A percentile compares a stretch with the other conserved stretches of the same genome.
Evolutionary conservation across 2,888 invertebrate species (phyloP).

Genomic region (Trissoscelio sp.): DNA sequence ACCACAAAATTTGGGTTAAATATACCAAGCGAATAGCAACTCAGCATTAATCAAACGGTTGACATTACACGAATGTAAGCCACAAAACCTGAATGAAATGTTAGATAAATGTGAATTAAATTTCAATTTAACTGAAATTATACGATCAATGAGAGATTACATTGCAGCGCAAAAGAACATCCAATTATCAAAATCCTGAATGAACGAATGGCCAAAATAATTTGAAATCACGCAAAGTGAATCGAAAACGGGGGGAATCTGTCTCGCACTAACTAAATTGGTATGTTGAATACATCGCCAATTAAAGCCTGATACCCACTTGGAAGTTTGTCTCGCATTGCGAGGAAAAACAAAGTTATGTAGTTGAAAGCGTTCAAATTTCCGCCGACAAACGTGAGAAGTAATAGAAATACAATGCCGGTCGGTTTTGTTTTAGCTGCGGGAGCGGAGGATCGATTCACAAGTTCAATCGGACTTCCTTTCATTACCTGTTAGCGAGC

Average conservation of each 20-base stretch:
- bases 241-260: neutral
- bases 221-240: neutral
- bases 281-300: constrained; percentile 21
- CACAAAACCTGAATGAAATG: too few species aligned
- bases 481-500: constrained; percentile 64
- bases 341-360: constrained; percentile 41
- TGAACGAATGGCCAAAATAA: neutral
- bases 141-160: constrained; percentile 1
- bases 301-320: constrained; percentile 27
- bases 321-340: constrained; percentile 24
- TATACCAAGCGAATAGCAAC: too few species aligned
- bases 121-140: neutral
- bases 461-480: constrained; percentile 62
- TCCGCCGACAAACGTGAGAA: constrained; percentile 30
- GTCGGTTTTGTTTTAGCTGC: constrained; percentile 35
- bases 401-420: constrained; percentile 43
- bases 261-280: constrained; percentile 18
- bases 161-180: neutral
- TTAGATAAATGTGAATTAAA: too few species aligned
- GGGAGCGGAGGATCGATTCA: constrained; percentile 47
- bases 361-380: constrained; percentile 38
- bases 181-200: neutral
- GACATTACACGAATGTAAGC: too few species aligned
- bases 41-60: too few species aligned
- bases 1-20: too few species aligned